Conservation (phyloP, 2,797 vertebrate genomes). For the Tolypeutes matacus region DNA sequence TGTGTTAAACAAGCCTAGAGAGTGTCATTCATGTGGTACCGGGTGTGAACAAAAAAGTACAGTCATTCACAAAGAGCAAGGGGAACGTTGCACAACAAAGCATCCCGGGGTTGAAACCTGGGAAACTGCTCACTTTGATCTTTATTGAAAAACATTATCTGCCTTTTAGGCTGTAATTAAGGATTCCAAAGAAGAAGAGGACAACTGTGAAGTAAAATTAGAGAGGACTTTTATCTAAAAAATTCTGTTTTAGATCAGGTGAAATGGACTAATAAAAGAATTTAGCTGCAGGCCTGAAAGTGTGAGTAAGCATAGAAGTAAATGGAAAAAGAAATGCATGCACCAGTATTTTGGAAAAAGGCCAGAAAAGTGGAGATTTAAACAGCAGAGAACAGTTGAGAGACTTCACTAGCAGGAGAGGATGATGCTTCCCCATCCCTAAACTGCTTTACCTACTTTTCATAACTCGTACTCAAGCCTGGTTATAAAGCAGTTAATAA, state of each 20-base stretch:
- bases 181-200: background rate
- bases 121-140: conserved; percentile 14
- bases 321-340: background rate
- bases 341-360: background rate
- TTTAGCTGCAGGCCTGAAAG: conserved; percentile 33
- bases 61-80: background rate
- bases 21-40: background rate
- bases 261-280: conserved; percentile 46
- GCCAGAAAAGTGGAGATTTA: background rate
- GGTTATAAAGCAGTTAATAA: background rate
- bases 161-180: conserved; percentile 2
- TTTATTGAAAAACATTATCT: conserved; percentile 44
- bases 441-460: background rate
- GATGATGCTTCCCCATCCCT: fast-evolving
- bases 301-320: background rate
- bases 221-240: conserved; percentile 19
- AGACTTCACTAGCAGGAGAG: background rate
- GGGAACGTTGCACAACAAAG: background rate
- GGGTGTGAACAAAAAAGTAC: background rate
- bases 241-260: conserved; percentile 40
- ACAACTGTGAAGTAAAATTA: background rate
- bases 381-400: background rate
- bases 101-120: background rate
- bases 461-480: background rate
- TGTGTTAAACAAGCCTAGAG: background rate